Evolutionary conservation across 1,140 invertebrate species (phyloP).

Genomic region (Pogonomyrmex californicus): DNA sequence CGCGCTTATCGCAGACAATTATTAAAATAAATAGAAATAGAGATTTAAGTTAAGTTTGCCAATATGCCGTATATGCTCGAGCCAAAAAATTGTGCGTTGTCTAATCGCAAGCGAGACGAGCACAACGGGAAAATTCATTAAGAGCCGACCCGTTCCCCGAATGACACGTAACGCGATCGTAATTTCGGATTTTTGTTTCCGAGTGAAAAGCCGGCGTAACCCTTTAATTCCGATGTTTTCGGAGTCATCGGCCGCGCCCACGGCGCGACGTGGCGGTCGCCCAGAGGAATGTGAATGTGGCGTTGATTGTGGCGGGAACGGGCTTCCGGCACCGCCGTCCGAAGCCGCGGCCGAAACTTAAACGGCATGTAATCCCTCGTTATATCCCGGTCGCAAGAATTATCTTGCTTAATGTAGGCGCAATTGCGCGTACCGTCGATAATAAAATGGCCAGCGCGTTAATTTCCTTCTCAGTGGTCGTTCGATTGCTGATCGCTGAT

Average conservation of each 20-base stretch:
- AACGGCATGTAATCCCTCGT: constrained; percentile 18
- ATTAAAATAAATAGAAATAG: background rate
- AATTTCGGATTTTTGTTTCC: constrained; percentile 33
- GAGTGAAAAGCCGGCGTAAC: constrained; percentile 24
- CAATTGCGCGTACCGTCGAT: constrained; percentile 16
- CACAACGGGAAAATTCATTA: constrained; percentile 1
- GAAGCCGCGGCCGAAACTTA: background rate
- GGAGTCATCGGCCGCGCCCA: constrained; percentile 68
- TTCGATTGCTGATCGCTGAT: constrained; percentile 23
- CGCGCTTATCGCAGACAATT: background rate
- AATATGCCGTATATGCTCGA: too few species aligned
- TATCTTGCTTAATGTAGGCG: background rate
- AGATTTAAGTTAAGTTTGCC: constrained; percentile 3
- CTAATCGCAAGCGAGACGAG: too few species aligned
- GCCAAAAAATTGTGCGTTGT: background rate
- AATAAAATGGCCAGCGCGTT: constrained; percentile 28
- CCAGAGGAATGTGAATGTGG: constrained; percentile 32
- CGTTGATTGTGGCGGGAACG: constrained; percentile 45
- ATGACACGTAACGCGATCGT: constrained; percentile 37
- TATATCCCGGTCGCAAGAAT: constrained; percentile 11
- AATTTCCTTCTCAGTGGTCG: background rate
- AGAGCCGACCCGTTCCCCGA: background rate
- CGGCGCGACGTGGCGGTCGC: background rate
- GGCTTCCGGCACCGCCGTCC: constrained; percentile 43
- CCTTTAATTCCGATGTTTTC: constrained; percentile 54